Base-by-base conservation (phyloP, 2,113 vertebrate species). In the Tautogolabrus adspersus region DNA sequence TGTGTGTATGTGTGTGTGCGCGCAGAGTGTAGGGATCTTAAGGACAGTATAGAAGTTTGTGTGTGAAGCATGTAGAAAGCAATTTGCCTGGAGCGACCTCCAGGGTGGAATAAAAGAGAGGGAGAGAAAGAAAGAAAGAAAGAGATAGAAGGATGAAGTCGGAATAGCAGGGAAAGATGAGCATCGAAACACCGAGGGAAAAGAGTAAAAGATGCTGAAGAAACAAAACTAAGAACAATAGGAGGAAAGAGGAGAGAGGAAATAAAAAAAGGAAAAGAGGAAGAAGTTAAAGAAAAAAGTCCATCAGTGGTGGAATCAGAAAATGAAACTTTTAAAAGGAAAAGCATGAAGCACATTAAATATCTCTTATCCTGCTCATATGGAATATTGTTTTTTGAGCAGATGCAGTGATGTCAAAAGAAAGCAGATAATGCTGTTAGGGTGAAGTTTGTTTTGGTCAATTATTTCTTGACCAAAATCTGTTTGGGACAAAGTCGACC, bases 81-180 rank as follows among this genome's bases (percentile, higher is more conserved):
- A 77, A 66, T 82, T 79, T 54, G 66, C 58, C 79, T 64, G 60
- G 30, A 80, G 75, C 64, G 5, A 79, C 79, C 72, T 77, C 63
- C 37, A 26, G 85, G 59, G 54, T 18, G 49, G 63, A 55, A 68
- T 34, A 49, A 37, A 58, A 38, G 49, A 63, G 42, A 40, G 10
- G 23, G 54, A 23, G 55, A 66, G n/a, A 80, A 15, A 15, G 10
- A 42, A 42, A 4, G 12, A 18, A 49, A 67, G 38, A 34, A 12
- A 19, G 30, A 21, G 19, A 82, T 21, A 10, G 37, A 13, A 46
- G 57, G 72, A 79, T 21, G 19, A 16, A 42, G 55, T 38, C 44
- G 42, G 18, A 67, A 8, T 40, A 13, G 52, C 30, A 21, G 37
- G 18, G 37, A 10, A 52, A 22, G 18, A 46, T 15, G 10, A 44